Base-by-base conservation (phyloP, 2,797 vertebrate species). In the Agapornis canus region DNA sequence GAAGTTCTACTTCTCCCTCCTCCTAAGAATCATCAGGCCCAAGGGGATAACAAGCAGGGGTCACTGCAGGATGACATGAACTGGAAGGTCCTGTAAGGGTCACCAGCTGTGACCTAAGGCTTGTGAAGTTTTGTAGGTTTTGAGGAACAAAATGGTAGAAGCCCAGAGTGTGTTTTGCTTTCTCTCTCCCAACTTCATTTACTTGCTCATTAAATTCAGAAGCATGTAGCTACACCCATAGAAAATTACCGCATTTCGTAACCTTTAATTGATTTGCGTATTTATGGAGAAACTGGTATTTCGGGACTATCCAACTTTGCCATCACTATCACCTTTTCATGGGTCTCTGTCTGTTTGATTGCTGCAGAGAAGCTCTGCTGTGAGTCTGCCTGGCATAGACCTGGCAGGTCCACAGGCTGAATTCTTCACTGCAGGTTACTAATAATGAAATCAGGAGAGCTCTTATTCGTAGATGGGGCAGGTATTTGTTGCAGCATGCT, bases 201-300 rank as follows among this genome's bases (percentile, higher is more conserved):
- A 69, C 73, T 89, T 87, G 82, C 90, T 95, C 89, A 95, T 95
- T 97, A 95, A 85, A 97, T 79, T 80, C 92, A 80, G 76, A 96
- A 96, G 92, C 94, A 94, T 93, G 92, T 91, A 93, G 92, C 89
- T 95, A 95, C 94, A 78, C 96, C 95, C 94, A 82, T 39, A 95
- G 90, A 95, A 95, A 97, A 97, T 96, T 97, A 96, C 92, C 40
- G 61, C 39, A 82, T 97, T 97, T 97, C 95, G 57, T 93, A 96
- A 97, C 86, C 82, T 70, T 91, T 96, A 96, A 96, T 89, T 89
- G 90, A 95, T 96, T 93, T 95, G 69, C 73, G 48, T 91, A 91
- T 96, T 95, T 96, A 95, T 65, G 75, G 95, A 83, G 94, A 95
- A 96, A 96, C 91, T 94, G 93, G 94, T 92, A 95, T 96, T 92